A percentile compares a stretch with the other conserved stretches of the same genome.
phyloP scores from a whole-genome alignment of 2,113 vertebrate species.

The Crotalus tigris region DNA sequence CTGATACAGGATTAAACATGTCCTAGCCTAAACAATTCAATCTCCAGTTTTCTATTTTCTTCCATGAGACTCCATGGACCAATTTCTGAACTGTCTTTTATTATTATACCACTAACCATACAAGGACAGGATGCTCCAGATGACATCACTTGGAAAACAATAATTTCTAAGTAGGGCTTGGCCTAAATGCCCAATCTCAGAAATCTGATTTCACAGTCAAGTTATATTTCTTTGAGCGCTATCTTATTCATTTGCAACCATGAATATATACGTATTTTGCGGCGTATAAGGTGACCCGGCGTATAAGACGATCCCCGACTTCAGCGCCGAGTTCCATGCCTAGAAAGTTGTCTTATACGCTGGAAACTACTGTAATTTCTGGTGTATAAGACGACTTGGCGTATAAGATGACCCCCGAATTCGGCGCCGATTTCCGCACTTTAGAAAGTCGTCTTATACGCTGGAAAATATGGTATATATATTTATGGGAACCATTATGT shows the following conservation, averaged over 20 bases:
- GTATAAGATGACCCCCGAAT: no score
- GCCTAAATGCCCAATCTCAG: background rate
- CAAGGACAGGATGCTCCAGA: background rate
- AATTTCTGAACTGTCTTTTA: background rate
- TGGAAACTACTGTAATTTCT: no score
- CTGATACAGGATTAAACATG: background rate
- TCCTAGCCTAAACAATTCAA: background rate
- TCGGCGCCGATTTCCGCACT: no score
- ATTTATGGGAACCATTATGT: background rate
- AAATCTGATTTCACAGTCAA: no score
- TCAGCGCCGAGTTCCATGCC: no score
- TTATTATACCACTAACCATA: background rate
- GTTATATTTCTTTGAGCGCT: background rate
- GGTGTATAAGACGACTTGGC: no score
- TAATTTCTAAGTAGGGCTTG: background rate
- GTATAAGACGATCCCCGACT: no score
- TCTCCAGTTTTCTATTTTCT: background rate
- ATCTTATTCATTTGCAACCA: background rate
- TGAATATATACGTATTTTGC: no score
- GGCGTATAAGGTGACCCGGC: no score
- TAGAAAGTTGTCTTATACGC: no score
- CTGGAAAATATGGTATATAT: background rate
- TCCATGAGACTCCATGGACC: background rate
- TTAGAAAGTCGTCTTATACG: no score
- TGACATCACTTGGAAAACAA: background rate